Conservation (phyloP, 2,113 vertebrate genomes). For the Urocitellus parryii region DNA sequence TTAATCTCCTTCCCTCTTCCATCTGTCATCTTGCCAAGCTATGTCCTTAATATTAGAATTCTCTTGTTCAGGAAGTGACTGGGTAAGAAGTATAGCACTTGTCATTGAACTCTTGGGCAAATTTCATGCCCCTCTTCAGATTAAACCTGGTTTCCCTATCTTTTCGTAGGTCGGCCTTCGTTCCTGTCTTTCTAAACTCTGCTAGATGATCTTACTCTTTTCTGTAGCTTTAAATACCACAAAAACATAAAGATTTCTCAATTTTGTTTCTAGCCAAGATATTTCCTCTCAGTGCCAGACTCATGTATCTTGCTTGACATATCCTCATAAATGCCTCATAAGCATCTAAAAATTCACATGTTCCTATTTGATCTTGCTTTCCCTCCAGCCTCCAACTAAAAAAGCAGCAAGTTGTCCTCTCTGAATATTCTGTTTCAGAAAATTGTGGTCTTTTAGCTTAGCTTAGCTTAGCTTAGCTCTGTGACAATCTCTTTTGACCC, state of each 20-base stretch:
- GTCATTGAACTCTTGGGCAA: background rate
- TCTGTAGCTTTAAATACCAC: background rate
- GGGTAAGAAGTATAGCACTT: background rate
- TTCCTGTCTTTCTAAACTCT: background rate
- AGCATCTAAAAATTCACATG: constrained; percentile 38
- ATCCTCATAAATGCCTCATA: background rate
- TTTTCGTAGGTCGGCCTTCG: background rate
- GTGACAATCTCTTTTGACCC: background rate
- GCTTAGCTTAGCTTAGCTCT: background rate
- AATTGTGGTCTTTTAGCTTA: background rate
- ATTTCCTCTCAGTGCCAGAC: constrained; percentile 40
- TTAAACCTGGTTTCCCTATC: background rate
- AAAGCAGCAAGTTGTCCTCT: background rate
- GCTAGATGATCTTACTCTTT: background rate
- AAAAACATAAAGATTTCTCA: constrained; percentile 16
- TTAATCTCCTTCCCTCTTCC: background rate
- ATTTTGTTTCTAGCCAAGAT: constrained; percentile 18
- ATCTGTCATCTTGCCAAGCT: background rate
- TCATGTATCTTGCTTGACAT: constrained; percentile 27
- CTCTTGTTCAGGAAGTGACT: background rate
- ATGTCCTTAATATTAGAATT: background rate
- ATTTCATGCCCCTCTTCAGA: background rate
- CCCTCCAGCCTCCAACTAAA: background rate
- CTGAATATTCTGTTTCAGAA: background rate
- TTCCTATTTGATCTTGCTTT: background rate